Evolutionary conservation across 2,888 invertebrate species (phyloP), one percentile per base, ranked within the genome.

Genomic region (Anorthoa munda): DNA sequence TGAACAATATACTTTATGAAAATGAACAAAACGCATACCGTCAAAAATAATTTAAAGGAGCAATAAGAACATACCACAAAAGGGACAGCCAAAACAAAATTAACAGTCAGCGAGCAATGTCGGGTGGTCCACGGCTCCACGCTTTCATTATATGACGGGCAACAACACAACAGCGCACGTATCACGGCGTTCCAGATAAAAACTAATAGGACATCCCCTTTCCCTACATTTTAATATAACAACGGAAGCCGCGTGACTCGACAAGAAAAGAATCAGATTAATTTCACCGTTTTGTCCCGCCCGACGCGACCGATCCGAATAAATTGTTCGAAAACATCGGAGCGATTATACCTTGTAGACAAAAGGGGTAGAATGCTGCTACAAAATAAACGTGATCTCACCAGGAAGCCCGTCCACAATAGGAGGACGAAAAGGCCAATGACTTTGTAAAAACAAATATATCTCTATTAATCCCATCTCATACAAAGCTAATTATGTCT

Each of bases 231-330:
- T 94, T 93, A 93, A 94, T 95, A 93, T 93, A 92, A 93, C 92
- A 93, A 93, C 95, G 95, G 95, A 95, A 95, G 95, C 95, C 89
- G 89, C 92, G 92, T 96, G 96, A 96, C 94, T 95, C 89, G 88
- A 88, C 96, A 90, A 90, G 93, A 95, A 94, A 93, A 92, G 88
- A 90, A 92, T 92, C 93, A 92, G 93, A 95, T 95, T 95, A 93
- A 93, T 95, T 94, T 90, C 93, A 92, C 88, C 88, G 92, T 89
- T 39, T 39, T 89, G 90, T 89, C 86, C 88, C 89, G 85, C 51
- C 73, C 81, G 83, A 86, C 88, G 87, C 89, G 88, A 86, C 86
- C 88, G 84, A 88, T 90, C 86, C 87, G 88, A 91, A 85, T 89
- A 91, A 93, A 94, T 93, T 90, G 90, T 90, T 92, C 89, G 87